phyloP scores from a whole-genome alignment of 2,113 vertebrate species.

The Chaetodon auriga region DNA sequence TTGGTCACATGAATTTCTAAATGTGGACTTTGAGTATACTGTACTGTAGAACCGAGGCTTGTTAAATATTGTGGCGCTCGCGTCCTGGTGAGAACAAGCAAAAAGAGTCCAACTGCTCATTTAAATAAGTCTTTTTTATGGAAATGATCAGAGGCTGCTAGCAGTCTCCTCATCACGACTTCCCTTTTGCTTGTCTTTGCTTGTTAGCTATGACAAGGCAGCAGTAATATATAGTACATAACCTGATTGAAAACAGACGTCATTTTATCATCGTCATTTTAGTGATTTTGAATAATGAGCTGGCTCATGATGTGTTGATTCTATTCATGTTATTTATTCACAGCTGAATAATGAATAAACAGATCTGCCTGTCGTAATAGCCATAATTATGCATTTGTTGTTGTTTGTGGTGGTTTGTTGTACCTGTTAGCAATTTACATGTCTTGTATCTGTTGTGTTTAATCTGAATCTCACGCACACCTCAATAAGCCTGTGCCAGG shows the following conservation, averaged over 20 bases:
- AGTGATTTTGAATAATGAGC: not conserved
- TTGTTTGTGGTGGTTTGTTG: slow-evolving; percentile 33
- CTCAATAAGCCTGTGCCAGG: slow-evolving; percentile 14
- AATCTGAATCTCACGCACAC: slow-evolving; percentile 47
- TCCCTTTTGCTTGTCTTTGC: not conserved
- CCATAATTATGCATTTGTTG: not conserved
- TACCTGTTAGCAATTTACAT: slow-evolving; percentile 20
- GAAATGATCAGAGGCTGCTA: not conserved
- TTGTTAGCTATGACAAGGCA: slow-evolving; percentile 5
- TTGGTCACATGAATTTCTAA: slow-evolving; percentile 25
- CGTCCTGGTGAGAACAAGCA: not conserved
- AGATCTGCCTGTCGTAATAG: not conserved
- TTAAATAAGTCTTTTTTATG: slow-evolving; percentile 24
- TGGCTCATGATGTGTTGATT: not conserved
- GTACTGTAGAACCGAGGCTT: slow-evolving; percentile 8
- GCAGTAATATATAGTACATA: not conserved
- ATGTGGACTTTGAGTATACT: slow-evolving; percentile 22
- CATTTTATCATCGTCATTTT: not conserved
- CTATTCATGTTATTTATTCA: not conserved
- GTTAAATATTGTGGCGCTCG: slow-evolving; percentile 2
- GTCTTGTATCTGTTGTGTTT: slow-evolving; percentile 39
- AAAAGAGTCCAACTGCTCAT: slow-evolving; percentile 5
- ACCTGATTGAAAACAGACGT: not conserved
- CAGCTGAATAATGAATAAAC: slow-evolving; percentile 6
- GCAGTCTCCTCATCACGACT: not conserved